Evolutionary conservation across 2,888 invertebrate species (phyloP).

Genomic region (Dicranocentrus wangi): DNA sequence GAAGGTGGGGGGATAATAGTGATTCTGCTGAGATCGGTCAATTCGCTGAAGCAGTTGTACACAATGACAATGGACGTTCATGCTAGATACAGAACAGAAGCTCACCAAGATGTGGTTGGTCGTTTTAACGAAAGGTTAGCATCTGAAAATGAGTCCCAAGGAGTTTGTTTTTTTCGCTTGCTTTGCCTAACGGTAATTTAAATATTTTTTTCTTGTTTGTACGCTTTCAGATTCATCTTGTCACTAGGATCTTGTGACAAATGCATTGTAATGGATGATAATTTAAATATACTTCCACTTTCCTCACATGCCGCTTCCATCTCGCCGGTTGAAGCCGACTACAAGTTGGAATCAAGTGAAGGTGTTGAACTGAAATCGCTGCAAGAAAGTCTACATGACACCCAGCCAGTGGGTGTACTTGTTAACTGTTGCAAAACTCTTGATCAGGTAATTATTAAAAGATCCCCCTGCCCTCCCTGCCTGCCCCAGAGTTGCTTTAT

Average conservation of each 20-base stretch:
- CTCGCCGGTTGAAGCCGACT: constrained; percentile 80
- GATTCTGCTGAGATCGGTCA: constrained; percentile 87
- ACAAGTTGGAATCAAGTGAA: constrained; percentile 76
- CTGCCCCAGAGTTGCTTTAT: no score
- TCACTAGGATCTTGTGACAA: constrained; percentile 90
- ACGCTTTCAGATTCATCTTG: constrained; percentile 88
- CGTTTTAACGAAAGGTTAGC: constrained; percentile 92
- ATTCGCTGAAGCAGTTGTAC: constrained; percentile 93
- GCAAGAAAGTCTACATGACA: constrained; percentile 88
- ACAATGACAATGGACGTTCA: constrained; percentile 99
- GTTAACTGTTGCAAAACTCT: constrained; percentile 92
- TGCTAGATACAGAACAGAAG: constrained; percentile 93
- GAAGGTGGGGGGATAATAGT: constrained; percentile 97
- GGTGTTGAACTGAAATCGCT: constrained; percentile 82
- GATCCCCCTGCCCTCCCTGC: background rate
- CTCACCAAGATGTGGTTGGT: constrained; percentile 91
- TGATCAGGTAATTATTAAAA: constrained; percentile 81
- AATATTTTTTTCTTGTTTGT: no score
- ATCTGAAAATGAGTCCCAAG: no score
- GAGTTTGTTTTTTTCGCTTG: no score
- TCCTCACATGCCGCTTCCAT: constrained; percentile 91
- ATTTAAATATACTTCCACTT: constrained; percentile 91
- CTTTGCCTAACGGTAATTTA: no score
- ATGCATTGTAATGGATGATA: constrained; percentile 95
- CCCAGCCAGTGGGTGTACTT: constrained; percentile 92